Evolutionary conservation across 1,140 invertebrate species (phyloP), one percentile per base, ranked within the genome.

Genomic region (Leptonema lineaticorne): DNA sequence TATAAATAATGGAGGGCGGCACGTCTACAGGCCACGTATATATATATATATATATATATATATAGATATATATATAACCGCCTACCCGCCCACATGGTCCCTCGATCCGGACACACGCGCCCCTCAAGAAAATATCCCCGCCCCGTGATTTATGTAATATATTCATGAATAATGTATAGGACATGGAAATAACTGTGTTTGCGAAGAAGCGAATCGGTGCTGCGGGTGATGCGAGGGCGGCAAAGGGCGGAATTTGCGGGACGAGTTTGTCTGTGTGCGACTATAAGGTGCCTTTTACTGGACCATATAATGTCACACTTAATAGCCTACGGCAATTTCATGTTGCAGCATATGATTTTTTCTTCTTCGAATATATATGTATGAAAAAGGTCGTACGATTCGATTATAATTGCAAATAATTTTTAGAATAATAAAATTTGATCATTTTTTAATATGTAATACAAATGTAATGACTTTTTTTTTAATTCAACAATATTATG

Each of bases 91-190:
- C 58, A n/a, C n/a, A n/a, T n/a, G 37, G 27, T 30, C n/a, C 63
- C 46, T 26, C n/a, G n/a, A n/a, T n/a, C 24, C 63, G 9, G 28
- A 56, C 56, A 57, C 65, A 45, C 48, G 20, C 30, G 53, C 60
- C 16, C 58, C 53, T 65, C 63, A 68, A 68, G 66, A 60, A 71
- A 66, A 71, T 71, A 71, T 71, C 69, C 69, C 62, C 67, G 67
- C 67, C 63, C 63, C 67, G 66, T 71, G 69, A 71, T 71, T 71
- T 71, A 71, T 71, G 66, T 71, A 67, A 71, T 71, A 68, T 71
- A 71, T 71, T 71, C 69, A 71, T 71, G 69, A 71, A 71, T 71
- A 71, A 71, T 71, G 69, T 68, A 71, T 71, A 67, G 53, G 69
- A 68, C 69, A 71, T 71, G 69, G 69, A 71, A 67, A 71, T 71